Base-by-base conservation (phyloP, 2,113 vertebrate genomes). In the Channa argus region DNA sequence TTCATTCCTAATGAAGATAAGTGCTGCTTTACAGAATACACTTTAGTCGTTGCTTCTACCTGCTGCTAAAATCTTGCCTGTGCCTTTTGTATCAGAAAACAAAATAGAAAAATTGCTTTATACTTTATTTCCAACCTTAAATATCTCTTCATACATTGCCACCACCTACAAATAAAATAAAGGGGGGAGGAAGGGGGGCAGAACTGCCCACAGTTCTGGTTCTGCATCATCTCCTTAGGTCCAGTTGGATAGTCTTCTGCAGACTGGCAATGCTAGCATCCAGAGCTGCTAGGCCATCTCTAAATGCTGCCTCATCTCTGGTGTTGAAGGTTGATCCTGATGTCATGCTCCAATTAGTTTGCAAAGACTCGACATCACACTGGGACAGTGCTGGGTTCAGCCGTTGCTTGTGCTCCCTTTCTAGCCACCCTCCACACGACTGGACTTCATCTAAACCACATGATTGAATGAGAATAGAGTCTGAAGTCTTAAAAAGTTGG, bases 211-310 rank as follows among this genome's bases (percentile, higher is more conserved):
- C 24, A 24, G 24, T 24, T 24, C 24, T 24, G 24, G 24, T 1
- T 24, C 24, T 0, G 2, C 0, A 5, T 96, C 80, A 95, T 56
- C 91, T 89, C 81, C 92, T 94, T 39, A 91, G 74, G 55, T 93
- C 95, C 44, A 86, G 91, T 54, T 94, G 92, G 3, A 99, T 87
- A 0, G 96, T 97, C 63, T 87, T 95, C 92, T 98, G 96, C 63
- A 99, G 92, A 68, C 90, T 95, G 51, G 95, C 95, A 43, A 99
- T 98, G 82, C 96, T 97, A 53, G 96, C 97, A 58, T 99, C 98
- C 82, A 99, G 86, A 0, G 96, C 96, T 3, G 95, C 97, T 72
- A 99, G 92, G 13, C 96, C 96, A 0, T 94, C 96, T 63, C 93
- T 94, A 47, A 99, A 99, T 37, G 96, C 95, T 11, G 94, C 94